These are phyloP conservation scores for Chydorus sphaericus DNA, from an alignment of 2,888 invertebrate genomes.

Conservation along the genomic window DNA sequence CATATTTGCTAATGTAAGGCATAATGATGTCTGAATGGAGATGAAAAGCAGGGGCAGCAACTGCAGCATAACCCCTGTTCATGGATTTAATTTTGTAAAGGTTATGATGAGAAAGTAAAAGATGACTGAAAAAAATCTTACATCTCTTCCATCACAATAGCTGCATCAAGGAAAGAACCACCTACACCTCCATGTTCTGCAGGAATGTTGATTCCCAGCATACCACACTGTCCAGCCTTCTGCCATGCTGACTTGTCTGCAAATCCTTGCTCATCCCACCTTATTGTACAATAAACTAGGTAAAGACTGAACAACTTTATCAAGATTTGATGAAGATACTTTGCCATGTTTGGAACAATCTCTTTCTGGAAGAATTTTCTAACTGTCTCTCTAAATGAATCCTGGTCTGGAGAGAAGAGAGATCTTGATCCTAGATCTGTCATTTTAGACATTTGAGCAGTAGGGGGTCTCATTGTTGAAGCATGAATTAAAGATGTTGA, in stretches of 20 bases:
- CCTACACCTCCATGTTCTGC: constrained; percentile 31
- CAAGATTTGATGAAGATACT: constrained; percentile 19
- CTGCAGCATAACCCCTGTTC: constrained; percentile 28
- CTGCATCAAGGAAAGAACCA: constrained; percentile 28
- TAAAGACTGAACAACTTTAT: constrained; percentile 16
- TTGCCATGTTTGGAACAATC: constrained; percentile 26
- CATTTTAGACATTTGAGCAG: constrained; percentile 25
- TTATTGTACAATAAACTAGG: background rate
- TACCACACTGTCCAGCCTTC: constrained; percentile 29
- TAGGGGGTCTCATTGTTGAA: constrained; percentile 21
- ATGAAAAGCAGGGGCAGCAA: constrained; percentile 29
- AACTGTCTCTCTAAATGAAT: constrained; percentile 29
- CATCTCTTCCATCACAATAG: constrained; percentile 32
- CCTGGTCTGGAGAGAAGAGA: constrained; percentile 31
- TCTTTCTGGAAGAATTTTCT: constrained; percentile 31
- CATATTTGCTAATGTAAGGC: constrained; percentile 32
- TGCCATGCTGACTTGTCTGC: constrained; percentile 28
- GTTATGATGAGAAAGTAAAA: background rate
- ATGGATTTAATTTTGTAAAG: background rate
- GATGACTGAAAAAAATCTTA: constrained; percentile 20
- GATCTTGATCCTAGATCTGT: constrained; percentile 29
- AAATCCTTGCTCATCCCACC: constrained; percentile 26
- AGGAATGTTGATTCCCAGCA: constrained; percentile 29
- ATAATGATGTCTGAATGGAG: constrained; percentile 33
- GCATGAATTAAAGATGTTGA: too few relatives aligned